A percentile compares a stretch with the other conserved stretches of the same genome.
Evolutionary conservation across 2,888 invertebrate genomes (phyloP).

Genomic region (Drosophila austrosaltans): DNA sequence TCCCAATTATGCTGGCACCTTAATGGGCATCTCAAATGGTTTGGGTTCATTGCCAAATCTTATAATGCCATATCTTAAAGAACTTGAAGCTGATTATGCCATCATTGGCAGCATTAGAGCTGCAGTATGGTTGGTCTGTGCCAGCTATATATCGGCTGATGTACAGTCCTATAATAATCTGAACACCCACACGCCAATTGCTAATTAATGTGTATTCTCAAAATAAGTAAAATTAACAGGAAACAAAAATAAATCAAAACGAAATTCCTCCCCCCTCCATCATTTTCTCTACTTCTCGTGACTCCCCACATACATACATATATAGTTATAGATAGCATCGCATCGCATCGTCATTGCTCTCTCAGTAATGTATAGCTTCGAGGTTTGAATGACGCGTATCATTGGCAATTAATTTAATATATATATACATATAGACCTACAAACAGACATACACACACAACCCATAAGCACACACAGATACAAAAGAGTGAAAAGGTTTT

Average conservation of each 20-base stretch:
- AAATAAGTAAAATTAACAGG: not conserved
- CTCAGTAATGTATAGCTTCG: constrained; percentile 66
- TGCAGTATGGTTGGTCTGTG: constrained; percentile 55
- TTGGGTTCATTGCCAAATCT: constrained; percentile 88
- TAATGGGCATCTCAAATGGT: constrained; percentile 88
- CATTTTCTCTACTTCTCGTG: not conserved
- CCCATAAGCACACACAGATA: constrained; percentile 18
- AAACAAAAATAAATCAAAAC: constrained; percentile 4
- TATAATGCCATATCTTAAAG: constrained; percentile 85
- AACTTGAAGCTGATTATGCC: constrained; percentile 48
- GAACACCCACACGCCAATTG: not conserved
- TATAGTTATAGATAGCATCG: constrained; percentile 61
- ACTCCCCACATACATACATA: not conserved
- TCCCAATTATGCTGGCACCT: constrained; percentile 87
- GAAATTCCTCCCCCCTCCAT: not conserved
- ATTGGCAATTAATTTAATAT: constrained; percentile 78
- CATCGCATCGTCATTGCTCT: constrained; percentile 25
- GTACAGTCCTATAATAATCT: constrained; percentile 61
- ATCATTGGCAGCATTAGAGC: constrained; percentile 85
- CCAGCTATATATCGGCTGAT: constrained; percentile 60
- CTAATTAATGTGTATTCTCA: constrained; percentile 1
- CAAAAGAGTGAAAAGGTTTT: not conserved
- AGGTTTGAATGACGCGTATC: constrained; percentile 76
- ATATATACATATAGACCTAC: constrained; percentile 39
- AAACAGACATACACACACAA: constrained; percentile 40